A percentile compares a stretch with the other conserved stretches of the same genome.
phyloP scores from a whole-genome alignment of 2,113 vertebrate species.

The Tyto alba region DNA sequence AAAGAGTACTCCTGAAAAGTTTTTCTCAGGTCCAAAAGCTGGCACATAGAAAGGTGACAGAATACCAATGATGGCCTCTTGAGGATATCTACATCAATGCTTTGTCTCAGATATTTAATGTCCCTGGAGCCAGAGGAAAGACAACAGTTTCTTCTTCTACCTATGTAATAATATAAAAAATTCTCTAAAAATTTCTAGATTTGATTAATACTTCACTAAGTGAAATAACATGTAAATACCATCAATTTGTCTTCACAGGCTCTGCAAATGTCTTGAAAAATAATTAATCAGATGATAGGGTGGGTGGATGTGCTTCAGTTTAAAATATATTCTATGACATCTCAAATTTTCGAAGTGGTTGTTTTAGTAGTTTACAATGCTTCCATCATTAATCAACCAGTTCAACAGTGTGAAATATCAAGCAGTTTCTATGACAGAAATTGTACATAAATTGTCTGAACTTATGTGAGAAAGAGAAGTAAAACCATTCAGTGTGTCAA shows the following conservation, averaged over 20 bases:
- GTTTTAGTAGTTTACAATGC: not conserved
- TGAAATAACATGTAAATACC: not conserved
- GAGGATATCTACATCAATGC: not conserved
- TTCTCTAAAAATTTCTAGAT: not conserved
- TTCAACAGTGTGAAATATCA: not conserved
- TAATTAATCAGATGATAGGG: not conserved
- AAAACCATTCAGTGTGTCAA: not conserved
- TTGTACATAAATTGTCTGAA: not conserved
- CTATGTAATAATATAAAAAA: not conserved
- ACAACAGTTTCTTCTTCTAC: not conserved
- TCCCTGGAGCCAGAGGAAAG: not conserved
- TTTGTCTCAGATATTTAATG: not conserved
- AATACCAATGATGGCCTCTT: not conserved
- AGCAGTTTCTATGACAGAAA: not conserved
- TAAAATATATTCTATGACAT: not conserved
- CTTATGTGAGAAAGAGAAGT: not conserved
- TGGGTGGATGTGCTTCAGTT: not conserved
- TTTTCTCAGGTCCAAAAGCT: not conserved
- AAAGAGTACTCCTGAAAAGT: not conserved
- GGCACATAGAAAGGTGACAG: not conserved
- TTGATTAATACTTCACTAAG: not conserved
- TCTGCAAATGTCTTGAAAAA: not conserved
- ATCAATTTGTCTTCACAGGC: not conserved
- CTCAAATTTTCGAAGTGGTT: not conserved
- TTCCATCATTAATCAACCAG: not conserved